These are phyloP conservation scores for Micropoecilia bifurca DNA, from an alignment of 2,797 vertebrate species.

Conservation along the genomic window DNA sequence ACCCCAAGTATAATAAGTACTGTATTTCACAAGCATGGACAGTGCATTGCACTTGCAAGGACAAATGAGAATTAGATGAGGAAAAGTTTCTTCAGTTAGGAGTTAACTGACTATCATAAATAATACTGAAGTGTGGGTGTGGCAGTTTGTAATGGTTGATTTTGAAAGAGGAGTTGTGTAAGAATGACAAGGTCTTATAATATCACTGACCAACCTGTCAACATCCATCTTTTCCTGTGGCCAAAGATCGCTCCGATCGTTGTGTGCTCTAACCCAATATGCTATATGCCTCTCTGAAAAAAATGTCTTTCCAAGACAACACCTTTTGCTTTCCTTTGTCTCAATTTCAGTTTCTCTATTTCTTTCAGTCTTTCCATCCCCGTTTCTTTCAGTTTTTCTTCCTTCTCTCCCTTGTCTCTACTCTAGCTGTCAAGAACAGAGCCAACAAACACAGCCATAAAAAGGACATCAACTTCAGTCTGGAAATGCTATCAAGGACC, in stretches of 20 bases:
- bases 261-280: slow-evolving; percentile 24
- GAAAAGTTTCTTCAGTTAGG: slow-evolving; percentile 26
- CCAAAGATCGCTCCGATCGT: slow-evolving; percentile 31
- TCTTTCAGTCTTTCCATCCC: slow-evolving; percentile 34
- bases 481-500: slow-evolving; percentile 81
- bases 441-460: slow-evolving; percentile 83
- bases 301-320: slow-evolving; percentile 24
- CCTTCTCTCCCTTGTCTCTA: slow-evolving; percentile 35
- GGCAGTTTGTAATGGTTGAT: slow-evolving; percentile 28
- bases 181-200: slow-evolving; percentile 32
- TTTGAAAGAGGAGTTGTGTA: neutral
- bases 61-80: slow-evolving; percentile 31
- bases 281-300: slow-evolving; percentile 12
- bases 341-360: slow-evolving; percentile 48
- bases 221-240: slow-evolving; percentile 33
- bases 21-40: slow-evolving; percentile 36
- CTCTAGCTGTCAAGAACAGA: slow-evolving; percentile 60
- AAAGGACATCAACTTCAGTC: slow-evolving; percentile 77
- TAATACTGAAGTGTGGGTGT: slow-evolving; percentile 27
- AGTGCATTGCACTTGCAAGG: slow-evolving; percentile 8
- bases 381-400: slow-evolving; percentile 38
- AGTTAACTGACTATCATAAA: slow-evolving; percentile 16
- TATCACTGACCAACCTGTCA: slow-evolving; percentile 45
- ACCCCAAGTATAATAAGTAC: slow-evolving; percentile 34
- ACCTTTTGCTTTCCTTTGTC: slow-evolving; percentile 5